Evolutionary conservation across 2,888 invertebrate species (phyloP), one percentile per base, ranked within the genome.

Genomic region (Mythimna pallens): DNA sequence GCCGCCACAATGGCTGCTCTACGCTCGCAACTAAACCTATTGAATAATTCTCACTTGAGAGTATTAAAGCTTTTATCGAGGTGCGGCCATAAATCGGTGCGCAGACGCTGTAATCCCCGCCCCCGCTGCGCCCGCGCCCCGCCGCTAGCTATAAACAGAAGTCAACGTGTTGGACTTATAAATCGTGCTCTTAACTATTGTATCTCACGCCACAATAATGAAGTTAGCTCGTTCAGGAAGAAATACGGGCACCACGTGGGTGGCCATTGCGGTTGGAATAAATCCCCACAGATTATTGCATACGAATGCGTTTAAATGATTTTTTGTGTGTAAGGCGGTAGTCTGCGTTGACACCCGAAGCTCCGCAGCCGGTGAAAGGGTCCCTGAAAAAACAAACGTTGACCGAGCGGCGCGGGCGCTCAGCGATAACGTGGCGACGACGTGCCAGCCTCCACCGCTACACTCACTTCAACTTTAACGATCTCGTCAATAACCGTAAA

Each of bases 141-240:
- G 92, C 94, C 93, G 91, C 92, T 91, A 92, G 94, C 95, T 95
- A 96, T 95, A 96, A 96, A 96, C 96, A 96, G 96, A 95, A 96
- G 96, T 96, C 96, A 95, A 95, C 96, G 95, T 96, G 96, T 96
- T 94, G 93, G 94, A 94, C 95, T 94, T 95, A 96, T 96, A 96
- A 96, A 96, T 96, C 95, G 94, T 95, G 93, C 90, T 95, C 96
- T 96, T 96, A 96, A 95, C 96, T 95, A 96, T 96, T 96, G 96
- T 96, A 96, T 95, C 95, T 95, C 94, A 93, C 92, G 94, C 95
- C 95, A 96, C 95, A 96, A 96, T 96, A 96, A 96, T 96, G 95
- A 96, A 95, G 96, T 96, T 95, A 94, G 95, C 95, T 96, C 95
- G 94, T 95, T 95, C 93, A 92, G 93, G 94, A 94, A 95, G 96